Conservation (phyloP, 2,888 invertebrate genomes). For the Laspeyria flexula region DNA sequence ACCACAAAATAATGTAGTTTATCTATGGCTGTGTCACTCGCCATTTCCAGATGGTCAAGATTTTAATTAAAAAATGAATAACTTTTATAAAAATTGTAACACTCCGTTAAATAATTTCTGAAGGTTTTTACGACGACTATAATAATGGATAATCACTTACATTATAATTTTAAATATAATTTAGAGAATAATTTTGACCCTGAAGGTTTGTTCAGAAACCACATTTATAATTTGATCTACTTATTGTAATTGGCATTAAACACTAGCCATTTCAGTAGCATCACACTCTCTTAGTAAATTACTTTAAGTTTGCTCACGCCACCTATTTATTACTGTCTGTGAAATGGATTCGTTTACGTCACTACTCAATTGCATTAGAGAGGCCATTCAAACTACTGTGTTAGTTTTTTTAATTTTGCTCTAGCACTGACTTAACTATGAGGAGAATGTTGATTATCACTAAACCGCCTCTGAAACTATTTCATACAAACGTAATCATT, state of each 20-base stretch:
- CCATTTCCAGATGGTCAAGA: slow-evolving; percentile 37
- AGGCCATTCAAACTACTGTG: slow-evolving; percentile 60
- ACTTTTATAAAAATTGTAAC: slow-evolving; percentile 35
- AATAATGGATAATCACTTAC: slow-evolving; percentile 26
- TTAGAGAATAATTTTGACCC: slow-evolving; percentile 12
- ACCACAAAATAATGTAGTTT: not conserved
- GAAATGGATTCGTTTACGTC: slow-evolving; percentile 64
- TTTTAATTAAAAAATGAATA: slow-evolving; percentile 33
- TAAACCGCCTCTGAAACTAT: not conserved
- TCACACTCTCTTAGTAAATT: slow-evolving; percentile 21
- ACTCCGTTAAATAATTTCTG: not conserved
- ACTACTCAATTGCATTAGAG: slow-evolving; percentile 67
- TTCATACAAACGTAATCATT: not conserved
- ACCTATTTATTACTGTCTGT: slow-evolving; percentile 33
- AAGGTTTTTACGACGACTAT: not conserved
- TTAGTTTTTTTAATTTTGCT: slow-evolving; percentile 33
- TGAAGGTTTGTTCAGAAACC: slow-evolving; percentile 34
- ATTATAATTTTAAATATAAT: slow-evolving; percentile 5
- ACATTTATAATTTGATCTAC: slow-evolving; percentile 5
- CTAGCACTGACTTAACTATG: slow-evolving; percentile 16
- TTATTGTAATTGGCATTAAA: not conserved
- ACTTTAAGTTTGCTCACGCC: slow-evolving; percentile 24
- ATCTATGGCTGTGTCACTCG: slow-evolving; percentile 18
- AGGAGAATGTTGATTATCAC: slow-evolving; percentile 22
- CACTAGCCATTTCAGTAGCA: not conserved